phyloP scores from a whole-genome alignment of 2,113 vertebrate species.

The Urocolius indicus region DNA sequence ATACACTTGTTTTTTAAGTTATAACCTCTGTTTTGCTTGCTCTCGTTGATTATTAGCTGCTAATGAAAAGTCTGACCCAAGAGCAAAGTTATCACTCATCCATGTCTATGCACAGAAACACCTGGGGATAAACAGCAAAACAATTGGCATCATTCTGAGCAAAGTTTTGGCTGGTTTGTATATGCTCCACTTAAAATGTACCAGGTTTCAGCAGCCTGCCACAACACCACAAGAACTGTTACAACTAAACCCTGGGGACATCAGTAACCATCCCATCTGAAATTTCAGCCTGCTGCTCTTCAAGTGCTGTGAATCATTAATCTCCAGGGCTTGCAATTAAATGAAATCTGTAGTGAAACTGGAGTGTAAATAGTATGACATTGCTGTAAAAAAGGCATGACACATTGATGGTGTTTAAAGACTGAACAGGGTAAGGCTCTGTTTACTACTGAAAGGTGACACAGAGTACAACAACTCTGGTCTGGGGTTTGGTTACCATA shows the following conservation, averaged over 20 bases:
- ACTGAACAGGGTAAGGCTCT: not conserved
- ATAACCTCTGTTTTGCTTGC: not conserved
- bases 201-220: not conserved
- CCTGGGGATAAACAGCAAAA: not conserved
- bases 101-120: fast-evolving
- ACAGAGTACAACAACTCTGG: not conserved
- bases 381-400: not conserved
- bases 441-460: not conserved
- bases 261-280: not conserved
- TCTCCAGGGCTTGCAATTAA: not conserved
- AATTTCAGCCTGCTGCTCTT: not conserved
- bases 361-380: not conserved
- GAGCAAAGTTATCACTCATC: not conserved
- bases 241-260: not conserved
- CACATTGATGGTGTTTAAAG: not conserved
- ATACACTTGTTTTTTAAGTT: not conserved
- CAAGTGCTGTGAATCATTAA: constrained; percentile 8
- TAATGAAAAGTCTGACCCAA: not conserved
- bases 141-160: not conserved
- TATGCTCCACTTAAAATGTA: not conserved
- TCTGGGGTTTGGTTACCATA: not conserved
- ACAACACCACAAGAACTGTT: not conserved
- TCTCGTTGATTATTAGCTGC: not conserved
- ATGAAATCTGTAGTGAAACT: not conserved
- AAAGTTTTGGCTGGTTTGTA: not conserved